Base-by-base conservation (phyloP, 2,888 invertebrate species). In the Andrena fulva region DNA sequence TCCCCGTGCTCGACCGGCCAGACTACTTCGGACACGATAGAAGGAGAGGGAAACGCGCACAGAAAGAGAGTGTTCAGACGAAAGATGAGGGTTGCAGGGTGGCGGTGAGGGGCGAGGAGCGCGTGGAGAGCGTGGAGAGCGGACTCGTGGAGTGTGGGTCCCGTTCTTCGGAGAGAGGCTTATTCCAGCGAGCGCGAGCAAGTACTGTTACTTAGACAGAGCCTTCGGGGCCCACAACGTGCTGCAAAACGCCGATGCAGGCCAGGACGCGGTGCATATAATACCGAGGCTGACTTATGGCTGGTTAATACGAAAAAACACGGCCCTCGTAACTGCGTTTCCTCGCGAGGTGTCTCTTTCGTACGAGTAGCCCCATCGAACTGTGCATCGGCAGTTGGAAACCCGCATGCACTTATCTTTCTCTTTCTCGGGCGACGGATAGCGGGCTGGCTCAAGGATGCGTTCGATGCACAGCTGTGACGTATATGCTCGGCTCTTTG, bases 131-230 rank as follows among this genome's bases (percentile, higher is more conserved):
- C 20, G 80, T 73, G 77, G 85, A 85, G 85, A 76, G 83, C 72
- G 80, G 84, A 68, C 81, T 67, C 80, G 79, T 79, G 74, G 84
- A 85, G 86, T 81, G 86, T 85, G 87, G 89, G 89, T 90, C 88
- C 89, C 89, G 89, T 89, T 89, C 89, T 82, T 89, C 90, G 89
- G 89, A 88, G 89, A 89, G 88, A 87, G 89, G 86, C 87, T 85
- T 82, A 77, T 85, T 85, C 84, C 90, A 84, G 54, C 70, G 85
- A 85, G 88, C 84, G 88, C 89, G 82, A 87, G 89, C 82, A 91
- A 91, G 91, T 91, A 91, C 90, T 91, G 90, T 91, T 91, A 90
- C 90, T 90, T 88, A 89, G 89, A 89, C 85, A 85, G 84, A 81
- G 86, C 89, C 87, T 89, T 85, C 86, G 80, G 88, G 89, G 80